Percentiles rank a stretch among this genome's conserved stretches.
phyloP scores from a whole-genome alignment of 1,140 invertebrate genomes.

The Caenorhabditis remanei region DNA sequence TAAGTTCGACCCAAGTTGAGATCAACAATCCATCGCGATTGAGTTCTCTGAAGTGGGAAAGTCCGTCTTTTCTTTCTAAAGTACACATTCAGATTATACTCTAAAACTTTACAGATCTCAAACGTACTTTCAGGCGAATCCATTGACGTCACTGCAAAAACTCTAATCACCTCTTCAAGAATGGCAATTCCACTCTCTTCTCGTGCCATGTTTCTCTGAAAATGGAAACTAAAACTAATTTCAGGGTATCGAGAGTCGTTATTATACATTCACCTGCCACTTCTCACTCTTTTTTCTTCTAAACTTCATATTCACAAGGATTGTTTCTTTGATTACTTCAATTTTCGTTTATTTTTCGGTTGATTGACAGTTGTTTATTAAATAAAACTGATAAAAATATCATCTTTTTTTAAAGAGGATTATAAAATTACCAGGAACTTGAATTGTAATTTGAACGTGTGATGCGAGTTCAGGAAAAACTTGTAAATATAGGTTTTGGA shows the following conservation, averaged over 20 bases:
- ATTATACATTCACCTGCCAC: slow-evolving; percentile 5
- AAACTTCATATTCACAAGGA: neutral
- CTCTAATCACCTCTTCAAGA: neutral
- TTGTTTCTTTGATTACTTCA: neutral
- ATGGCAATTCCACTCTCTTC: neutral
- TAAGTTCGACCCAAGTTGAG: too few species aligned
- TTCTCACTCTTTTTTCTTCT: neutral
- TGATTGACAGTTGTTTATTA: neutral
- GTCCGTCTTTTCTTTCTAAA: too few species aligned
- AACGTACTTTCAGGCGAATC: neutral
- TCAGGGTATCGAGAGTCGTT: neutral
- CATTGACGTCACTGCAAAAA: neutral
- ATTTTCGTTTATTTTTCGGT: neutral
- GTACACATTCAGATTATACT: too few species aligned
- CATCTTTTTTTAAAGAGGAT: neutral
- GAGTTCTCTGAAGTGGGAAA: too few species aligned
- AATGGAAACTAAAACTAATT: slow-evolving; percentile 36
- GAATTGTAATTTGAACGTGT: too few species aligned
- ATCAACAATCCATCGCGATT: too few species aligned
- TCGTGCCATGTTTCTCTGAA: neutral
- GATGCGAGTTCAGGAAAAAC: too few species aligned
- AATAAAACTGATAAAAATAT: neutral
- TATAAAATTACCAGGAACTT: neutral
- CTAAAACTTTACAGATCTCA: too few species aligned
- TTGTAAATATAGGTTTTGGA: too few species aligned